Base-by-base conservation (phyloP, 2,113 vertebrate species). In the Triplophysa siluroides region DNA sequence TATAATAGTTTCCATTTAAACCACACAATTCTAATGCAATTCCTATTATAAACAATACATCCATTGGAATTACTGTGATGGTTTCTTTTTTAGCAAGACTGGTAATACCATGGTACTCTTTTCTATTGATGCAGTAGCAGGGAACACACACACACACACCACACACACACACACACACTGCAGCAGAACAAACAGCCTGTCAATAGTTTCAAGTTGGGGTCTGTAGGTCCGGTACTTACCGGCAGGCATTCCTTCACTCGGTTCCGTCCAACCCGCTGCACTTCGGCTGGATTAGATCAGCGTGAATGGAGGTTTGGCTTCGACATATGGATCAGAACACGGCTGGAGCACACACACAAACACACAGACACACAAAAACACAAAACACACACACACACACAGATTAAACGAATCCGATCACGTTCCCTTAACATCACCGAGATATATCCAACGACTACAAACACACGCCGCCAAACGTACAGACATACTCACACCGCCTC, bases 241-340 rank as follows among this genome's bases (percentile, higher is more conserved):
- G 6, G 83, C 70, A 64, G 83, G 83, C 83, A 84, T 84, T 78
- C 47, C 69, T 71, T 4, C 68, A 62, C 38, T 21, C 43, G 58
- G 62, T 77, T 52, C 60, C 18, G 26, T 29, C n/a, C 61, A 76
- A 43, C 23, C 47, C n/a, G 41, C 50, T 16, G 45, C 61, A 29
- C 81, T 21, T 70, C 56, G 43, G 58, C 19, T 64, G 64, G 29
- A 60, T 69, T 38, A 71, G 47, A 71, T 77, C 71, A 12, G 16
- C 33, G 63, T 41, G 72, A 47, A 75, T 56, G 41, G 12, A 65
- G 41, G 38, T 41, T 13, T 45, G 63, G 12, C 2, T 62, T 52
- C 38, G 23, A 64, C 47, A 21, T 67, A 77, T 64, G 74, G 24
- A 21, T 65, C 45, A 11, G 58, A 63, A 47, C 58, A 75, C 45